Evolutionary conservation across 2,113 vertebrate genomes (phyloP).

Genomic region (Neotragus moschatus): DNA sequence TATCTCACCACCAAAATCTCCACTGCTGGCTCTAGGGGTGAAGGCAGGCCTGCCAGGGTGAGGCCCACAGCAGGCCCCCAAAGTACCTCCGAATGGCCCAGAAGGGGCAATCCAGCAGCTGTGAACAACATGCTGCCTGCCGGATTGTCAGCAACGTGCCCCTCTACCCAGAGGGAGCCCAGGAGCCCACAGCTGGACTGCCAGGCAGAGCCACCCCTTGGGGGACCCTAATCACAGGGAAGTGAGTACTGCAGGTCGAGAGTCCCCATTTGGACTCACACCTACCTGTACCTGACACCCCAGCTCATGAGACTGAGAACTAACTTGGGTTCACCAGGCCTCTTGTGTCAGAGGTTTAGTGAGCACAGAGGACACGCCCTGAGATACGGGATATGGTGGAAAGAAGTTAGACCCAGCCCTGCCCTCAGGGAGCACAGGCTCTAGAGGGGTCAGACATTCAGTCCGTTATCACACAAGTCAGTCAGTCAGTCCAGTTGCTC

Average conservation of each 20-base stretch:
- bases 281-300: neutral
- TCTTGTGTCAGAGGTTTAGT: neutral
- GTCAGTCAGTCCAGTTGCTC: neutral
- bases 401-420: neutral
- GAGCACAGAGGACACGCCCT: neutral
- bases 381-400: neutral
- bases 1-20: neutral
- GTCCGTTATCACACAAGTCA: neutral
- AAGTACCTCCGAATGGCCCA: no score
- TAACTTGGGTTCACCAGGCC: neutral
- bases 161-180: neutral
- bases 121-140: neutral
- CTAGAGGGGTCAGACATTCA: neutral
- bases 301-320: neutral
- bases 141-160: neutral
- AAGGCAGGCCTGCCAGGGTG: neutral
- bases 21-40: rapidly evolving
- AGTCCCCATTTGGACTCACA: neutral
- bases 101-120: neutral
- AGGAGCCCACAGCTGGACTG: neutral
- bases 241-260: neutral
- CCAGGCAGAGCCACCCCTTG: neutral
- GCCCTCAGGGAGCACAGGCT: neutral
- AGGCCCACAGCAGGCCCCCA: neutral
- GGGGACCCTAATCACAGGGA: neutral